These are phyloP conservation scores for Parascotia fuliginaria DNA, from an alignment of 2,888 invertebrate species.

Conservation along the genomic window DNA sequence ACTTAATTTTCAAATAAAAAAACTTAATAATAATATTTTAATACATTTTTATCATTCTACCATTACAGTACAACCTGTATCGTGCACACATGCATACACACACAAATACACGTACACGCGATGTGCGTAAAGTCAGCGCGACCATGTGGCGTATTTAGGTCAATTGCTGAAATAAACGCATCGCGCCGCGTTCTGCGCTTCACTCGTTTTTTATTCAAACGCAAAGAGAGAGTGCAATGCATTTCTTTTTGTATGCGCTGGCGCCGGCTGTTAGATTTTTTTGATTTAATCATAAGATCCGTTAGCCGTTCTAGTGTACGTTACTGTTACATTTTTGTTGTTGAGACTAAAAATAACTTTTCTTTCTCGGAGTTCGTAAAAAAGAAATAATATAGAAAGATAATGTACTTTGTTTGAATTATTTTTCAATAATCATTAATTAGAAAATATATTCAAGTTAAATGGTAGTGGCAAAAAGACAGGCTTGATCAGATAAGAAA, in stretches of 20 bases:
- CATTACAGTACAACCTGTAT: conserved; percentile 59
- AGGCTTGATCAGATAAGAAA: no score
- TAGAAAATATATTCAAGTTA: no score
- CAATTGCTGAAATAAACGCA: conserved; percentile 79
- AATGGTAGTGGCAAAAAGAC: no score
- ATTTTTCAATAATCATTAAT: no score
- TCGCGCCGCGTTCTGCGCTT: conserved; percentile 51
- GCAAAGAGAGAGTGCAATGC: conserved; percentile 54
- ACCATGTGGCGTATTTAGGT: conserved; percentile 79
- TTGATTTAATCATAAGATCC: conserved; percentile 37
- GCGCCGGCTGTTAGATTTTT: conserved; percentile 54
- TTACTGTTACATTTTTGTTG: conserved; percentile 22
- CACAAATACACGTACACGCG: conserved; percentile 45
- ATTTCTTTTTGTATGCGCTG: conserved; percentile 53
- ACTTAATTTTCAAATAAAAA: no score
- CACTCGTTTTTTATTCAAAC: conserved; percentile 54
- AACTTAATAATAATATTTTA: neutral
- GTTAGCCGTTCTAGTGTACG: conserved; percentile 33
- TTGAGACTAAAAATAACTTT: conserved; percentile 2
- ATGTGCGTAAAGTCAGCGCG: conserved; percentile 61
- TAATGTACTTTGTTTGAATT: no score
- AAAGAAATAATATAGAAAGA: conserved; percentile 5
- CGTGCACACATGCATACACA: conserved; percentile 48
- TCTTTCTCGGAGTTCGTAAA: conserved; percentile 7
- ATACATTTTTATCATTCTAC: conserved; percentile 49